phyloP scores from a whole-genome alignment of 2,888 invertebrate species.

The Steinernema carpocapsae region DNA sequence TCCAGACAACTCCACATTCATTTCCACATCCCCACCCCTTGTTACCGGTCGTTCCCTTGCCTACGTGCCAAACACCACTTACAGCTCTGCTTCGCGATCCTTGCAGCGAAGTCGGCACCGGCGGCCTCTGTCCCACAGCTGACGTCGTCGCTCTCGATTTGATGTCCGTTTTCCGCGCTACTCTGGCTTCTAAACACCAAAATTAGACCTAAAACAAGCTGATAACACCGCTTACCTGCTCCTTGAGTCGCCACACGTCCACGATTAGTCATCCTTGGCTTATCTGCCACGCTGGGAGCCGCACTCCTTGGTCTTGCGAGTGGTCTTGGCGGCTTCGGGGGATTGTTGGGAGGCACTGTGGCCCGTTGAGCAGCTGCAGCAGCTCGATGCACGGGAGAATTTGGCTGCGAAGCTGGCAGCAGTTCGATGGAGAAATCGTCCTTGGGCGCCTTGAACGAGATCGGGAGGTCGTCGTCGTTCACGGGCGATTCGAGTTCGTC shows the following conservation, averaged over 20 bases:
- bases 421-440: constrained; percentile 1
- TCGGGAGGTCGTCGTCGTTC: not conserved
- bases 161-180: not conserved
- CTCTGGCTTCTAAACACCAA: not conserved
- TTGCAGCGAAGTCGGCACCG: not conserved
- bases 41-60: too few species aligned
- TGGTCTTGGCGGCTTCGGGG: constrained; percentile 4
- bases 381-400: not conserved
- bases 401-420: not conserved
- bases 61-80: not conserved
- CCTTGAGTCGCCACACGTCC: not conserved
- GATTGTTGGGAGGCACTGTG: not conserved
- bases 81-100: constrained; percentile 4
- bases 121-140: not conserved
- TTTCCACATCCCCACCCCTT: too few species aligned
- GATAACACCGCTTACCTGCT: not conserved
- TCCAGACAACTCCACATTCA: too few species aligned
- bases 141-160: not conserved
- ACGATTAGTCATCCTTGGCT: not conserved
- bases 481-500: constrained; percentile 30
- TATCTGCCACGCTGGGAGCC: not conserved
- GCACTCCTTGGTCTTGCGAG: constrained; percentile 4
- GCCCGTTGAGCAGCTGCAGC: not conserved
- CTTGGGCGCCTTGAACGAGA: not conserved
- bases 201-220: too few species aligned